These are phyloP conservation scores for Eristalinus sepulchralis DNA, from an alignment of 2,888 invertebrate species.

Conservation along the genomic window DNA sequence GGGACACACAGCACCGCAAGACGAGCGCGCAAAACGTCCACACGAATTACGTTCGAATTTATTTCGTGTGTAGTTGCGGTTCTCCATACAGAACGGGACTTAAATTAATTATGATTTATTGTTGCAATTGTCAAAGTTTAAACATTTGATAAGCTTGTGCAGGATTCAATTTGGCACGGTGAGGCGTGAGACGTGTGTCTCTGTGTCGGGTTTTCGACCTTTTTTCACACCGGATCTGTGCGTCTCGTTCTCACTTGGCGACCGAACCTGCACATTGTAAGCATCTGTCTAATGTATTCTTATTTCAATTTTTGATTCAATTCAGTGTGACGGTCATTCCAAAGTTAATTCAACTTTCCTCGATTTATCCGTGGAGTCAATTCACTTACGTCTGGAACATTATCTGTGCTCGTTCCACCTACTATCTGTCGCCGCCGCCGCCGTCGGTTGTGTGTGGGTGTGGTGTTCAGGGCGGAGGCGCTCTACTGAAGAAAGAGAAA, in stretches of 20 bases:
- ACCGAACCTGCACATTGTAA: constrained; percentile 32
- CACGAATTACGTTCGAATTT: constrained; percentile 36
- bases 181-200: not conserved
- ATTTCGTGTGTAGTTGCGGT: constrained; percentile 18
- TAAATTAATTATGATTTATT: constrained; percentile 70
- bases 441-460: constrained; percentile 26
- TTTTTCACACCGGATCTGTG: constrained; percentile 28
- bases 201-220: constrained; percentile 64
- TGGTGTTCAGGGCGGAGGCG: not conserved
- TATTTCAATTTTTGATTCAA: constrained; percentile 43
- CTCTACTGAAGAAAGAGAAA: constrained; percentile 32
- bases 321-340: constrained; percentile 68
- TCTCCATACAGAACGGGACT: constrained; percentile 36
- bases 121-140: constrained; percentile 67
- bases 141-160: constrained; percentile 63
- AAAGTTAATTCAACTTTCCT: constrained; percentile 67
- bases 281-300: constrained; percentile 27
- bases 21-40: not conserved
- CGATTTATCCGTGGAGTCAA: constrained; percentile 58
- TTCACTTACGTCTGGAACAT: constrained; percentile 19
- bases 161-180: constrained; percentile 51
- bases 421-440: constrained; percentile 21
- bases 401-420: constrained; percentile 29
- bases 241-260: not conserved
- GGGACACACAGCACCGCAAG: not conserved